These are phyloP conservation scores for Grus americana DNA, from an alignment of 2,113 vertebrate species.

Conservation along the genomic window DNA sequence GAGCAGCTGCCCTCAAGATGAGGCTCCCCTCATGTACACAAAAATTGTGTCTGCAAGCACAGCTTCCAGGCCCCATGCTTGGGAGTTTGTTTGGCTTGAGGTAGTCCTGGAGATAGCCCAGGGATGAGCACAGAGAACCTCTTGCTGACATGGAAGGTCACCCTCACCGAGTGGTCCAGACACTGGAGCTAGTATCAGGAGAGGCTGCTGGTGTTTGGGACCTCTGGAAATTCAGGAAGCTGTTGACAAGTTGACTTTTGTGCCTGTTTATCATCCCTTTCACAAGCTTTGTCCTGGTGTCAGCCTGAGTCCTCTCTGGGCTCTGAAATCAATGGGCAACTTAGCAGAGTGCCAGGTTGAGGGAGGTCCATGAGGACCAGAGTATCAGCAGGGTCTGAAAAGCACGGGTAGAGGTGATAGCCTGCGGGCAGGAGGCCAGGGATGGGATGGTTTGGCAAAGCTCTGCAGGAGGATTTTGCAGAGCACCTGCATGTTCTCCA, in stretches of 20 bases:
- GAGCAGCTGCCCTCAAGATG: background rate
- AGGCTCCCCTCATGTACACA: fast-evolving
- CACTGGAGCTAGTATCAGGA: background rate
- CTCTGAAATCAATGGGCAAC: background rate
- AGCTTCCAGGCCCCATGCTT: background rate
- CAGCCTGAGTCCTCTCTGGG: background rate
- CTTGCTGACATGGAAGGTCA: background rate
- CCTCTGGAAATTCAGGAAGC: background rate
- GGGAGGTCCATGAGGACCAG: background rate
- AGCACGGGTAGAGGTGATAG: background rate
- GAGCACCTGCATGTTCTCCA: background rate
- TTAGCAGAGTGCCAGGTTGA: background rate
- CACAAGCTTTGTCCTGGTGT: background rate
- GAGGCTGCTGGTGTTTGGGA: background rate
- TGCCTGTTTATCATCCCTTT: background rate
- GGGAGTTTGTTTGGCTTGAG: background rate
- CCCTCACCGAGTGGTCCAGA: background rate
- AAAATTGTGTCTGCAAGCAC: background rate
- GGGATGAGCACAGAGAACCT: background rate
- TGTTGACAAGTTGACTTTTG: background rate
- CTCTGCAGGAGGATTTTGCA: background rate
- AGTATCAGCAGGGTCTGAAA: background rate
- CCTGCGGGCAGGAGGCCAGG: background rate
- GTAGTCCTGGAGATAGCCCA: background rate
- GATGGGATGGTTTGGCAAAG: background rate